These are phyloP conservation scores for Tapirus terrestris DNA, from an alignment of 2,113 vertebrate genomes.

Conservation along the genomic window DNA sequence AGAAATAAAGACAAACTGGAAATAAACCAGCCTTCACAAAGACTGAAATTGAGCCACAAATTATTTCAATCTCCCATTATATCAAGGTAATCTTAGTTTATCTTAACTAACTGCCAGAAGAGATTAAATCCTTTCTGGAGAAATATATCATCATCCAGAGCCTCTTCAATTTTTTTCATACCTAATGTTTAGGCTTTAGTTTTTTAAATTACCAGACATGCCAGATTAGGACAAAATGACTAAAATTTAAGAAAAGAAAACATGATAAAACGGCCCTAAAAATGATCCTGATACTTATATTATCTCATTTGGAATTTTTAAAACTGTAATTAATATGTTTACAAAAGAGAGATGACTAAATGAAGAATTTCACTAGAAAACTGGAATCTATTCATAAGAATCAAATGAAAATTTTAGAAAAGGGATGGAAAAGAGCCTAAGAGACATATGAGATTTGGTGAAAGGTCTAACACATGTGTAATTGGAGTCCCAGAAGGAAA, in stretches of 20 bases:
- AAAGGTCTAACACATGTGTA: neutral
- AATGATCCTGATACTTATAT: neutral
- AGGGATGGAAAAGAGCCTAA: neutral
- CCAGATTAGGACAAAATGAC: neutral
- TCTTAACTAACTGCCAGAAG: neutral
- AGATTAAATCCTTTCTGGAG: neutral
- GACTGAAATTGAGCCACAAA: conserved; percentile 3
- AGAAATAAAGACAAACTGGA: neutral
- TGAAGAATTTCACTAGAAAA: conserved; percentile 32
- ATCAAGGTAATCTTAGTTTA: neutral
- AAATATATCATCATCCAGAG: neutral
- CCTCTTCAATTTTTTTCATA: neutral
- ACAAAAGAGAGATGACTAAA: conserved; percentile 6
- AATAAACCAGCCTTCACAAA: neutral
- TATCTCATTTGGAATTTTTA: neutral
- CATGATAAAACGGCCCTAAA: neutral
- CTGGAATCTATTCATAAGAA: conserved; percentile 16
- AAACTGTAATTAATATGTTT: neutral
- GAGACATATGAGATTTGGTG: neutral
- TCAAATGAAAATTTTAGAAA: conserved; percentile 11
- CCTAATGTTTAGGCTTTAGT: neutral
- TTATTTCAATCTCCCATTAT: neutral
- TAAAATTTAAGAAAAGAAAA: conserved; percentile 7
- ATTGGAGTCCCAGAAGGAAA: neutral
- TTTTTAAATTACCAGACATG: conserved; percentile 17